Base-by-base conservation (phyloP, 2,888 invertebrate genomes). In the Fragum sueziense region DNA sequence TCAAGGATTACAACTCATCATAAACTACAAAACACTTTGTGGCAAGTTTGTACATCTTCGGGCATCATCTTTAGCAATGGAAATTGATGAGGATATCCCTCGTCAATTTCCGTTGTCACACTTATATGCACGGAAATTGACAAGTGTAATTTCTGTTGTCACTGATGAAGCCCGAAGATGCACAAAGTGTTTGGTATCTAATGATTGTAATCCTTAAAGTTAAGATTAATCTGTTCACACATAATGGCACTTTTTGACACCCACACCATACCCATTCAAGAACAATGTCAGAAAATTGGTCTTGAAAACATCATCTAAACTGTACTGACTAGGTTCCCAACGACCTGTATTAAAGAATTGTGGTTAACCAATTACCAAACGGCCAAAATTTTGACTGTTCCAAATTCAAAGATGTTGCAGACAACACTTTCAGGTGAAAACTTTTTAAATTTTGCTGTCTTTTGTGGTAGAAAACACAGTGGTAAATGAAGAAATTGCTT, bases 261-360 rank as follows among this genome's bases (percentile, higher is more conserved):
- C 9, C 9, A 41, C 17, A 41, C 41, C 9, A 11, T 9, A 11
- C 11, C 17, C 41, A 41, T 41, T 11, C 17, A 6, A 20, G 47
- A n/a, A 95, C 80, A 95, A 88, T 17, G 94, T 94, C 67, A 95
- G 86, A 51, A 95, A 93, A 86, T 94, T 95, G 25, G 94, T 93
- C 78, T 94, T 93, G 83, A 95, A 94, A 29, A 95, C 92, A 69
- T 94, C 94, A 61, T 94, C 94, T 25, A 93, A 79, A 31, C 88
- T 85, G 74, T 88, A 92, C 31, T 87, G 85, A 27, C 88, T 86
- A 9, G 93, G 92, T 75, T 93, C 91, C 93, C 94, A 94, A 68
- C 78, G 85, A 22, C 92, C 93, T 93, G 77, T 33, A 61, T 25
- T 25, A 54, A 11, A 54, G 17, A 17, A 41, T 41, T 9, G 9